These are phyloP conservation scores for Benitochromis conjunctus DNA, from an alignment of 2,113 vertebrate genomes.

Conservation along the genomic window DNA sequence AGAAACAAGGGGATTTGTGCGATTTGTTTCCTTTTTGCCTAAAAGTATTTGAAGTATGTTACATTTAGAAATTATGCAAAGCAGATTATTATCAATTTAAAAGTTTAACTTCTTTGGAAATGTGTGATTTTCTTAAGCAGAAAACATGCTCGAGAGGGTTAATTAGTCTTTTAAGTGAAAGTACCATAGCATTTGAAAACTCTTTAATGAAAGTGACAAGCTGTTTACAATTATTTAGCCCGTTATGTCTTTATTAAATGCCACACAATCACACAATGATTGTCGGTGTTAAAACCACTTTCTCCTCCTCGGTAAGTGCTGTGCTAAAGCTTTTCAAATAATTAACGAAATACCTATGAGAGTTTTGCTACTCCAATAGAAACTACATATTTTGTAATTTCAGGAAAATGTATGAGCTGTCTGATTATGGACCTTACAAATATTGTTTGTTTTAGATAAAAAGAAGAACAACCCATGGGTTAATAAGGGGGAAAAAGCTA, in stretches of 20 bases:
- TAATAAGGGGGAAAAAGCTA: not conserved
- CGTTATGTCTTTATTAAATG: not conserved
- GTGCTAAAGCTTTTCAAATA: not conserved
- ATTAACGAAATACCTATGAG: not conserved
- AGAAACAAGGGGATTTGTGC: not conserved
- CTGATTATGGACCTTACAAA: not conserved
- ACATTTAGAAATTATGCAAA: not conserved
- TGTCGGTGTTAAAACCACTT: not conserved
- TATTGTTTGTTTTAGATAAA: not conserved
- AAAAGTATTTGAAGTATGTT: not conserved
- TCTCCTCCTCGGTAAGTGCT: not conserved
- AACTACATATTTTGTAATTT: not conserved
- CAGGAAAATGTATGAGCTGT: not conserved
- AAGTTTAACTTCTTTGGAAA: not conserved
- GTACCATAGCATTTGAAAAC: not conserved
- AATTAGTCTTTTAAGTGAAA: not conserved
- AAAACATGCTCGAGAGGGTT: not conserved
- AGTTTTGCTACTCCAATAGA: not conserved
- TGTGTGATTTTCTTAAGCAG: not conserved
- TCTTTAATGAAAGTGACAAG: not conserved
- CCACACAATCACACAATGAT: not conserved
- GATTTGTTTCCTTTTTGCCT: not conserved
- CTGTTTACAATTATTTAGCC: not conserved
- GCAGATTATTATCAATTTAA: not conserved
- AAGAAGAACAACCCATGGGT: not conserved